phyloP scores from a whole-genome alignment of 2,113 vertebrate species.

The Illadopsis cleaveri region DNA sequence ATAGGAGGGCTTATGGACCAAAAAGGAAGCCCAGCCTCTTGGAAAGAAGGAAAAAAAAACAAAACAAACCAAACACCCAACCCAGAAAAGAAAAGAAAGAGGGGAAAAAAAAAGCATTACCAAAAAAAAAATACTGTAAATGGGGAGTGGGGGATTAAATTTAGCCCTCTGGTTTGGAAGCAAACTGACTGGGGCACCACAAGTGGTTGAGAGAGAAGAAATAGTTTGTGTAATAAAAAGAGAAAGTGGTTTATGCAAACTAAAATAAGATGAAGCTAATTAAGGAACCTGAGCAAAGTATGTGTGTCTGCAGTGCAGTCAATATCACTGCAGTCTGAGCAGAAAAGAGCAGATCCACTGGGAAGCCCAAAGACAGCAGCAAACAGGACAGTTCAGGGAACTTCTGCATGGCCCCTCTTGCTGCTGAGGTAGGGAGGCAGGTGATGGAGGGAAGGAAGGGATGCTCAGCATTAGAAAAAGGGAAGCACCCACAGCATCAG shows the following conservation, averaged over 20 bases:
- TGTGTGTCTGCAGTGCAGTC: conserved; percentile 70
- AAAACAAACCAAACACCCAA: background rate
- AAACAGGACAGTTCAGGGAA: background rate
- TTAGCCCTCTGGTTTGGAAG: conserved; percentile 54
- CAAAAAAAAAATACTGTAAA: conserved; percentile 39
- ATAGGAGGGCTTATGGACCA: conserved; percentile 52
- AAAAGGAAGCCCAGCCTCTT: conserved; percentile 62
- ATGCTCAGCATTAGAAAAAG: background rate
- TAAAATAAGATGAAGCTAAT: conserved; percentile 58
- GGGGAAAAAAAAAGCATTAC: background rate
- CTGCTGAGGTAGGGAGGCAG: background rate
- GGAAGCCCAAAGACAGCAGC: background rate
- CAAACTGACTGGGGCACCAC: conserved; percentile 35
- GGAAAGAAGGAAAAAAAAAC: background rate
- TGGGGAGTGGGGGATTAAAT: conserved; percentile 51
- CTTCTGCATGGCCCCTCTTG: background rate
- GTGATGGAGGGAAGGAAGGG: background rate
- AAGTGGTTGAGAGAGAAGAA: conserved; percentile 56
- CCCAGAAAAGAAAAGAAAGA: conserved; percentile 39
- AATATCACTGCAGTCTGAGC: conserved; percentile 58
- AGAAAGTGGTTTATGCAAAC: conserved; percentile 3
- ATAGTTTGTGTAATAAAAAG: conserved; percentile 44
- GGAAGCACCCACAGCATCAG: background rate
- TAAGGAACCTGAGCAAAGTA: conserved; percentile 43
- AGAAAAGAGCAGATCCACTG: background rate